Evolutionary conservation across 2,797 vertebrate species (phyloP), one percentile per base, ranked within the genome.

Genomic region (Florisuga fusca): DNA sequence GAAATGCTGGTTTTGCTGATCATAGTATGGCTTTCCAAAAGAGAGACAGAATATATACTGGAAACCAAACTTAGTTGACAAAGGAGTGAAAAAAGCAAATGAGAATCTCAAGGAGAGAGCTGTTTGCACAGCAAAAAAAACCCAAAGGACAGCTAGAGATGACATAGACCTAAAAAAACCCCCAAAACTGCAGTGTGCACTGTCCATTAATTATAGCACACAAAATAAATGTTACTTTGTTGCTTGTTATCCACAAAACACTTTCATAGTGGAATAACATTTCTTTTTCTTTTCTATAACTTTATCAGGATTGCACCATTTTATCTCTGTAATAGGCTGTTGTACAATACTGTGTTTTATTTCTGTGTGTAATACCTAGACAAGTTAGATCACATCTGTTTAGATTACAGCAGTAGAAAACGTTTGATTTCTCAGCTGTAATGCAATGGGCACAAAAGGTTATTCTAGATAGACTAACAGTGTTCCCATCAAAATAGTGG

Each of bases 321-420:
- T 97, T 95, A 87, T 96, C 92, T 95, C 83, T 82, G 79, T 94
- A 93, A 87, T 50, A 59, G 82, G 48, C 57, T 97, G n/a, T 83
- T 87, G 72, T 88, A 94, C 86, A 45, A 55, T 95, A 93, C 58
- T 61, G 55, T 93, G 89, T 91, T 94, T 94, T 96, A 92, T 90
- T 94, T 95, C 86, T 78, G 41, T 82, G 43, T 31, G 27, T 87
- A 94, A 82, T 92, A 89, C 66, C 51, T 69, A 69, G 88, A 87
- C 87, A 95, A 89, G 74, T 89, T 87, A 75, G 95, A 96, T 96
- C 95, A 51, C 85, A 95, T 97, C 83, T 95, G 90, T 95, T 97
- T 90, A 84, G 86, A 96, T 96, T 95, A 85, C 64, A 87, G 50
- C 34, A 77, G 72, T 36, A 87, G 88, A 63, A 94, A 78, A 97